Evolutionary conservation across 2,888 invertebrate species (phyloP).

Genomic region (Limnephilus auricula): DNA sequence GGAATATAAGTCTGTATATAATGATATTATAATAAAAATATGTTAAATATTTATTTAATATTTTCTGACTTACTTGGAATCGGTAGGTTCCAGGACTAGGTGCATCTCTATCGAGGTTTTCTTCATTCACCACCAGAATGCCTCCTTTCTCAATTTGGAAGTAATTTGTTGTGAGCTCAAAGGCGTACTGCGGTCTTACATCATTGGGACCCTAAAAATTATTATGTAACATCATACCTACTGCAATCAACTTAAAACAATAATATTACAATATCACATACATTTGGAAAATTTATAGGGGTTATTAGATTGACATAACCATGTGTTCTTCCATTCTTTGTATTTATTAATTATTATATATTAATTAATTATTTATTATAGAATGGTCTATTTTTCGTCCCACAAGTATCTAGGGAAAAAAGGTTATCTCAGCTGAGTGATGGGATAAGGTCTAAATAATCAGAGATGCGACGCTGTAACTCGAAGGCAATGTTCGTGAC

Average conservation of each 20-base stretch:
- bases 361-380: no score
- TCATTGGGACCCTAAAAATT: constrained; percentile 84
- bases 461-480: no score
- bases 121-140: constrained; percentile 87
- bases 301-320: background rate
- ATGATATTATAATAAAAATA: no score
- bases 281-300: background rate
- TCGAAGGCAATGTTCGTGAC: no score
- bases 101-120: constrained; percentile 90
- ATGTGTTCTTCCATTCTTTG: background rate
- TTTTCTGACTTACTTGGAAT: constrained; percentile 81
- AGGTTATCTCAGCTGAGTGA: no score
- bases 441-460: no score
- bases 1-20: background rate
- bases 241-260: no score
- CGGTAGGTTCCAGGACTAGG: constrained; percentile 90
- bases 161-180: constrained; percentile 90
- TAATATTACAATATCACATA: background rate
- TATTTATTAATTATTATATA: no score
- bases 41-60: background rate
- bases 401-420: no score
- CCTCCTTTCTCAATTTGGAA: constrained; percentile 88
- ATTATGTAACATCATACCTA: background rate
- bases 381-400: no score
- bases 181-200: constrained; percentile 87